phyloP scores from a whole-genome alignment of 2,888 invertebrate genomes.

The Eulithis testata region DNA sequence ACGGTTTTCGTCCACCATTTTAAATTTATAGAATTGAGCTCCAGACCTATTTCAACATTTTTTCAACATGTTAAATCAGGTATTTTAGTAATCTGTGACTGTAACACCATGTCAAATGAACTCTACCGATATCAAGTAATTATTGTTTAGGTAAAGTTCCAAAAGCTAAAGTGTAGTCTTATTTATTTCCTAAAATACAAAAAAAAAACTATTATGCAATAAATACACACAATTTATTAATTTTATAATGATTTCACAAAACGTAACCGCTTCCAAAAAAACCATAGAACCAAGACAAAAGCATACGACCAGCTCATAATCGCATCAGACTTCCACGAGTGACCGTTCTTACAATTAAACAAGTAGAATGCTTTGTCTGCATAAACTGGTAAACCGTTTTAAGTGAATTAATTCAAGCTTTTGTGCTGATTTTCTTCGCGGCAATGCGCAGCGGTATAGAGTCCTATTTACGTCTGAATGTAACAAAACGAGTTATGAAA shows the following conservation, averaged over 20 bases:
- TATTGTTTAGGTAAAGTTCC: no score
- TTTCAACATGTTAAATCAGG: no score
- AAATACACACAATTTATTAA: no score
- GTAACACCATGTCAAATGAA: no score
- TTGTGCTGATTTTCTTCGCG: conserved; percentile 32
- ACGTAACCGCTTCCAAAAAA: not conserved
- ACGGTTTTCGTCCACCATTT: no score
- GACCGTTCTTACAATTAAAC: conserved; percentile 54
- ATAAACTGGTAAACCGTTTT: conserved; percentile 45
- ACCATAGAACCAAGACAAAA: conserved; percentile 11
- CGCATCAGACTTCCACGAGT: conserved; percentile 48
- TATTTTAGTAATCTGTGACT: no score
- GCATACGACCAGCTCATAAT: conserved; percentile 27
- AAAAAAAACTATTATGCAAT: no score
- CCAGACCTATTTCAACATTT: no score
- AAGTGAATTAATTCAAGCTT: conserved; percentile 48
- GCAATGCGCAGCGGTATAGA: conserved; percentile 14
- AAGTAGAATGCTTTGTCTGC: conserved; percentile 43
- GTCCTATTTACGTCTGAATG: not conserved
- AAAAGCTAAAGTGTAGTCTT: no score
- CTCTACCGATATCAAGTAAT: no score
- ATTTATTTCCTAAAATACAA: no score
- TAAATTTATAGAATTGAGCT: no score
- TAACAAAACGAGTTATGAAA: not conserved
- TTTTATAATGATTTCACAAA: not conserved